phyloP scores from a whole-genome alignment of 2,888 invertebrate species.

The Capitulum mitella region DNA sequence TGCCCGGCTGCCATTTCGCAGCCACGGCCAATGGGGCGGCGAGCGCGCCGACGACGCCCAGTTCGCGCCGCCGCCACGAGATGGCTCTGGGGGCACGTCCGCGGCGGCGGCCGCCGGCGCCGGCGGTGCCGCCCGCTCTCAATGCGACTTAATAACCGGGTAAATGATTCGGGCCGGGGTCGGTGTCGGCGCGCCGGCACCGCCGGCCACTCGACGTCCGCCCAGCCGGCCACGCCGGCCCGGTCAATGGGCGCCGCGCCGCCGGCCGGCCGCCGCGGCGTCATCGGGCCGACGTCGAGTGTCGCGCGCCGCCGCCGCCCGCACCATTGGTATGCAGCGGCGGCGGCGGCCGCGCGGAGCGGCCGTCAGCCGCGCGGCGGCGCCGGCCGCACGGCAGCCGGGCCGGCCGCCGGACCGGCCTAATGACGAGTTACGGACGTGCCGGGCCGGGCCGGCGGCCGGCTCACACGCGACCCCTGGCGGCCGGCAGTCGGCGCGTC shows the following conservation, averaged over 20 bases:
- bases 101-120: not conserved
- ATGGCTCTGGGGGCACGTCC: slow-evolving; percentile 16
- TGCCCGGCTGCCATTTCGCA: not conserved
- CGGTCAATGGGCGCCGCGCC: not conserved
- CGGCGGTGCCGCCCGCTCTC: not conserved
- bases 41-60: not conserved
- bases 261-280: not conserved
- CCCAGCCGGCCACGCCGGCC: not conserved
- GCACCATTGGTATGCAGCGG: too few species aligned
- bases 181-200: not conserved
- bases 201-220: not conserved
- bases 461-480: too few species aligned
- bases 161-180: not conserved
- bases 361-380: not conserved
- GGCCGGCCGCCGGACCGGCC: not conserved
- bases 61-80: not conserved
- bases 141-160: not conserved
- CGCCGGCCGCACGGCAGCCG: not conserved
- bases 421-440: not conserved
- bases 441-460: too few species aligned
- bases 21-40: slow-evolving; percentile 6
- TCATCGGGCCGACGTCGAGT: not conserved
- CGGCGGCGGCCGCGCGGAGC: too few species aligned
- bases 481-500: too few species aligned
- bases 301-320: not conserved